Evolutionary conservation across 2,797 vertebrate genomes (phyloP), one percentile per base, ranked within the genome.

Genomic region (Sebastes baramenuke): DNA sequence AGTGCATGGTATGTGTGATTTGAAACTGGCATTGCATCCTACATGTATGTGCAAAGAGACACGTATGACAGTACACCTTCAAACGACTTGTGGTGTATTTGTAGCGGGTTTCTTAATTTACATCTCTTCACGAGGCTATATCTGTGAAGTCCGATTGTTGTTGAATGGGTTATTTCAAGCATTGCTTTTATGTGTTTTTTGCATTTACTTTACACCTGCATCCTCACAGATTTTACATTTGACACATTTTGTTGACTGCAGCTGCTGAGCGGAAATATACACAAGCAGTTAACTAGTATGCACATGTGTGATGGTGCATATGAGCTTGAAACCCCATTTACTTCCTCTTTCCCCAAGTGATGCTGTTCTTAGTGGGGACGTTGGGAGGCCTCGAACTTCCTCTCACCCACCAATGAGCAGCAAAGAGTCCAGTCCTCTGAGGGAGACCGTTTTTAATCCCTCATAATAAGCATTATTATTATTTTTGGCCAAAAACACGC

Each of bases 381-480:
- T n/a, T 38, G n/a, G 14, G 36, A 72, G 38, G 46, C 56, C 54
- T 74, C 12, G 0, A 29, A 77, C 69, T 36, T 72, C 49, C 27
- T 80, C 46, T 49, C 64, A 79, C 24, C 42, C 30, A 66, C 54
- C 75, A 59, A 29, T 60, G 11, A 67, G 22, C 38, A 25, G 58
- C 32, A 22, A 6, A 52, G 34, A 67, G 61, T 52, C n/a, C 24
- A 7, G 4, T 72, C 42, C 25, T 72, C 66, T 16, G 65, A 82
- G 60, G 70, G 36, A 72, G 34, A 64, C 22, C 1, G 29, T 30
- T 20, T 16, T 25, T 83, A 83, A 88, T 84, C 68, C 73, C 64
- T 72, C 75, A 56, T 87, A 79, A 87, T 87, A 77, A 81, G 75
- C 49, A 67, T 46, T 46, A 29, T 34, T 82, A 22, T 54, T 54